phyloP scores from a whole-genome alignment of 2,113 vertebrate species.

The Oryzias curvinotus region DNA sequence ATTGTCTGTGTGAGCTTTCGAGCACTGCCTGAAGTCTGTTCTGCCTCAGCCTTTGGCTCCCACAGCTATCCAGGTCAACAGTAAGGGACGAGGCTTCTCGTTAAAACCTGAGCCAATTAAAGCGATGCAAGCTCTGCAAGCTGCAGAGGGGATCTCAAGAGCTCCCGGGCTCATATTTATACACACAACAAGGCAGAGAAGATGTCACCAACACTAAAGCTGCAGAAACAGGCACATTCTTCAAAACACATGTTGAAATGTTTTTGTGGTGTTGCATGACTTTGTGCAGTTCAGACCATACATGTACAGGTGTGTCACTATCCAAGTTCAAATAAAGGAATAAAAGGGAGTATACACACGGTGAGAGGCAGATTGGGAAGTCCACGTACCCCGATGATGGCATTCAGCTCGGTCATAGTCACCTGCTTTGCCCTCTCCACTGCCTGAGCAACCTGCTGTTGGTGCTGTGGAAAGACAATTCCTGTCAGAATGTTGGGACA shows the following conservation, averaged over 20 bases:
- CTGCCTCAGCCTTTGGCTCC: constrained; percentile 67
- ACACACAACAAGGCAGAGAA: constrained; percentile 69
- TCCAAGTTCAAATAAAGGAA: constrained; percentile 66
- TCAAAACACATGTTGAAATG: constrained; percentile 1
- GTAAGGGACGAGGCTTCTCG: constrained; percentile 74
- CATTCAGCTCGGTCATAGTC: constrained; percentile 98
- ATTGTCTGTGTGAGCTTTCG: constrained; percentile 30
- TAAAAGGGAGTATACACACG: constrained; percentile 84
- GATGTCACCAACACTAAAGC: constrained; percentile 49
- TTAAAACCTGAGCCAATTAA: constrained; percentile 80
- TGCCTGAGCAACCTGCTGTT: constrained; percentile 97
- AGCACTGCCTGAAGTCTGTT: constrained; percentile 47
- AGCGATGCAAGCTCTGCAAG: constrained; percentile 63
- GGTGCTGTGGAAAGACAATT: constrained; percentile 85
- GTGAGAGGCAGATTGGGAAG: constrained; percentile 86
- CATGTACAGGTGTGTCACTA: constrained; percentile 73
- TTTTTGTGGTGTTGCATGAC: not conserved
- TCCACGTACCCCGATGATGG: constrained; percentile 98
- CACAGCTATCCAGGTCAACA: constrained; percentile 74
- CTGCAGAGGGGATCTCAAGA: constrained; percentile 62
- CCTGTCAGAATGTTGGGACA: constrained; percentile 59
- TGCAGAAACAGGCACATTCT: constrained; percentile 35
- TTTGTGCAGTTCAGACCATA: not conserved
- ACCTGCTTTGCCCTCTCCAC: constrained; percentile 98
- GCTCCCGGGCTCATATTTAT: constrained; percentile 70